These are phyloP conservation scores for Thunnus albacares DNA, from an alignment of 2,797 vertebrate species.

Conservation along the genomic window DNA sequence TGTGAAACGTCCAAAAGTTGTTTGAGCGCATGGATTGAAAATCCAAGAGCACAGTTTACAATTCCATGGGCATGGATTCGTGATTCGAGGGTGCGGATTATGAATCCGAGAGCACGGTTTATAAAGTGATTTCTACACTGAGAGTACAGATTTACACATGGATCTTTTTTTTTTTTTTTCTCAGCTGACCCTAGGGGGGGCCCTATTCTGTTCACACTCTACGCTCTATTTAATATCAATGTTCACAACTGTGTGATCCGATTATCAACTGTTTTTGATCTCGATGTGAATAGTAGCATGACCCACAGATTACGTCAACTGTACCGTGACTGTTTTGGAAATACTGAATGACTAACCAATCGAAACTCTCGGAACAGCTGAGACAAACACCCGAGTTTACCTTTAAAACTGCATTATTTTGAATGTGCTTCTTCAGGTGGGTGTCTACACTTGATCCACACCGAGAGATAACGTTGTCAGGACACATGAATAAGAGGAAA, in stretches of 20 bases:
- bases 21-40: too few relatives aligned
- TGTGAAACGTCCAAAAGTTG: too few relatives aligned
- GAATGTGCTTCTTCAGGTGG: conserved; percentile 21
- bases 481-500: conserved; percentile 54
- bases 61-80: too few relatives aligned
- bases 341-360: neutral
- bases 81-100: too few relatives aligned
- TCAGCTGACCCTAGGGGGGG: too few relatives aligned
- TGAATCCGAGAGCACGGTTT: too few relatives aligned
- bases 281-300: conserved; percentile 15
- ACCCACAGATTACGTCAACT: conserved; percentile 20
- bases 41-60: too few relatives aligned
- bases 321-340: conserved; percentile 31
- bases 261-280: conserved; percentile 20
- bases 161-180: too few relatives aligned
- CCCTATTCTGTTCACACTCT: neutral
- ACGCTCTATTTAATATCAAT: conserved; percentile 20
- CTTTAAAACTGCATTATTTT: conserved; percentile 15
- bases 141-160: too few relatives aligned
- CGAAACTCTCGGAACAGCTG: conserved; percentile 32
- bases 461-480: conserved; percentile 26
- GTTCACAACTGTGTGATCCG: conserved; percentile 19
- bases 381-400: conserved; percentile 62
- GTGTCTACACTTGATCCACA: conserved; percentile 6
- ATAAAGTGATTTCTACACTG: too few relatives aligned